Evolutionary conservation across 1,140 invertebrate species (phyloP).

Genomic region (Drosophila ficusphila): DNA sequence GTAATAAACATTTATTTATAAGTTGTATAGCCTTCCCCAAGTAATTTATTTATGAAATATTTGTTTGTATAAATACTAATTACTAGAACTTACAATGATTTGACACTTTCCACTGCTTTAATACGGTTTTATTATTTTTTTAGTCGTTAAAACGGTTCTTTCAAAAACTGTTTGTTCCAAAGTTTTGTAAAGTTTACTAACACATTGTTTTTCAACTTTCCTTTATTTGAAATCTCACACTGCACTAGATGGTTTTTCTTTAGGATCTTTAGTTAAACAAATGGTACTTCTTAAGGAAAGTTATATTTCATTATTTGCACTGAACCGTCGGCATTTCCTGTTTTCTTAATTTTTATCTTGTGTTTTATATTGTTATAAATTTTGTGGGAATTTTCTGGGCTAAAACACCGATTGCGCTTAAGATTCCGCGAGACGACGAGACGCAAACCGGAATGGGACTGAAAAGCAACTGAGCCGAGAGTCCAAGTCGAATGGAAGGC

Average conservation of each 20-base stretch:
- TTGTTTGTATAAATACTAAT: too few species aligned
- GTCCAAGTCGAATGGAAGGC: constrained; percentile 33
- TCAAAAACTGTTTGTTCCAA: too few species aligned
- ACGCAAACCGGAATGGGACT: constrained; percentile 81
- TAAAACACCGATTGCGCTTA: constrained; percentile 25
- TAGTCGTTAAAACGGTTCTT: too few species aligned
- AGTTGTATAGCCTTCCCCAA: too few species aligned
- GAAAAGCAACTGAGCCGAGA: constrained; percentile 42
- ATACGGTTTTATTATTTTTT: too few species aligned
- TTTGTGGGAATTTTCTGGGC: constrained; percentile 1
- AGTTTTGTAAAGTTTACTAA: too few species aligned
- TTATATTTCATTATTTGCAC: constrained; percentile 19
- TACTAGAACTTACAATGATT: constrained; percentile 29
- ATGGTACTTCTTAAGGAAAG: too few species aligned
- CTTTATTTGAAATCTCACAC: constrained; percentile 7
- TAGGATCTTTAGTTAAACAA: not conserved
- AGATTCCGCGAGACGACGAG: constrained; percentile 50
- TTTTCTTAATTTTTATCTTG: constrained; percentile 24
- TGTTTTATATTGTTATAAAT: not conserved
- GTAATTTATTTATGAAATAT: too few species aligned
- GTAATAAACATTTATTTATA: too few species aligned
- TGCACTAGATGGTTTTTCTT: not conserved
- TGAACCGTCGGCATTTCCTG: constrained; percentile 38
- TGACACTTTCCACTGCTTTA: constrained; percentile 4
- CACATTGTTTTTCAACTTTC: too few species aligned